A percentile compares a stretch with the other conserved stretches of the same genome.
These are phyloP conservation scores for Bombyx huttoni DNA, from an alignment of 2,888 invertebrate genomes.

Conservation along the genomic window DNA sequence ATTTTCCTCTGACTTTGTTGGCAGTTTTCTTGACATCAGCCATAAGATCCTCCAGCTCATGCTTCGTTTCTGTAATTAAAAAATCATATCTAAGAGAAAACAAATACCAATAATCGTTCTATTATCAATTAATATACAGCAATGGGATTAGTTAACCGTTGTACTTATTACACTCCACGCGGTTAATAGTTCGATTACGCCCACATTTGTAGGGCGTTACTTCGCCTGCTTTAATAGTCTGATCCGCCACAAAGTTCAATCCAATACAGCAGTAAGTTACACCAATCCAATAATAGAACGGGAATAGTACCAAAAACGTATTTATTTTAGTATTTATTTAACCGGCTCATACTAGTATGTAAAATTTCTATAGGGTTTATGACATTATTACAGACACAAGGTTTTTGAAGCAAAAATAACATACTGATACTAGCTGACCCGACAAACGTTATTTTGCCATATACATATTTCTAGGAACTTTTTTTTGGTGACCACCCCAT, in stretches of 20 bases:
- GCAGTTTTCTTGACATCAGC: constrained; percentile 99
- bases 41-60: constrained; percentile 99
- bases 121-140: neutral
- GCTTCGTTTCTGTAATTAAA: constrained; percentile 94
- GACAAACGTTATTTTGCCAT: too few species aligned
- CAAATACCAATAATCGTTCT: neutral
- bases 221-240: neutral
- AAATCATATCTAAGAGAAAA: constrained; percentile 6
- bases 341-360: neutral
- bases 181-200: neutral
- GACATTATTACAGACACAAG: too few species aligned
- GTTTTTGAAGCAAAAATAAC: too few species aligned
- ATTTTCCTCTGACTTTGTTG: constrained; percentile 99
- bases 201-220: neutral
- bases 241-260: neutral
- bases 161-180: neutral
- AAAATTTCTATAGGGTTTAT: too few species aligned
- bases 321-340: neutral
- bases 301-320: neutral
- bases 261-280: neutral
- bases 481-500: too few species aligned
- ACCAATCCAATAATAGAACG: neutral
- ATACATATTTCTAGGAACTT: too few species aligned
- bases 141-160: neutral
- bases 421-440: too few species aligned